A percentile compares a stretch with the other conserved stretches of the same genome.
Evolutionary conservation across 2,113 vertebrate genomes (phyloP).

Genomic region (Percopsis transmontana): DNA sequence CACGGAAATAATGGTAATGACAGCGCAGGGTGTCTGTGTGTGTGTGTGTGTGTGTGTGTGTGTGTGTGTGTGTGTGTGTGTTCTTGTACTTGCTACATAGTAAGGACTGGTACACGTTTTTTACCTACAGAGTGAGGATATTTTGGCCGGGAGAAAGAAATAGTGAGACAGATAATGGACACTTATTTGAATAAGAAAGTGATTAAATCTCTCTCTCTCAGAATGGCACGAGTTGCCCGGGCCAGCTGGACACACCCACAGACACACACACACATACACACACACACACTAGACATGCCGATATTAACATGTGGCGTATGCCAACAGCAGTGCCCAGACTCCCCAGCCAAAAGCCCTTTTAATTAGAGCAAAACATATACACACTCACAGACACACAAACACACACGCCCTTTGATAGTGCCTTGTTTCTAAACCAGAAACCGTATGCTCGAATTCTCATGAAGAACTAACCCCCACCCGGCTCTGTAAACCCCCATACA

Average conservation of each 20-base stretch:
- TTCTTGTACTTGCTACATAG: too few relatives aligned
- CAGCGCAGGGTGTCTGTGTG: too few relatives aligned
- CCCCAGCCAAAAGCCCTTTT: constrained; percentile 18
- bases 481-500: neutral
- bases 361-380: constrained; percentile 43
- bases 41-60: too few relatives aligned
- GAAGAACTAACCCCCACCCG: neutral
- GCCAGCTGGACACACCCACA: neutral
- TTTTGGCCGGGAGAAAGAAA: too few relatives aligned
- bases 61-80: too few relatives aligned
- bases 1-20: too few relatives aligned
- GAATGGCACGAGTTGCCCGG: neutral
- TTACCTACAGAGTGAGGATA: too few relatives aligned
- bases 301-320: constrained; percentile 1
- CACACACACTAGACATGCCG: constrained; percentile 16
- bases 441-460: constrained; percentile 12
- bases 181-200: neutral
- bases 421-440: constrained; percentile 37
- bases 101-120: too few relatives aligned
- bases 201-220: constrained; percentile 19
- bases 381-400: constrained; percentile 12
- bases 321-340: constrained; percentile 4
- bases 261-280: constrained; percentile 9
- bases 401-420: constrained; percentile 37
- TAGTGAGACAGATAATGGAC: too few relatives aligned